Percentiles rank a stretch among this genome's conserved stretches.
Evolutionary conservation across 2,888 invertebrate genomes (phyloP).

Genomic region (Cephus pulcher): DNA sequence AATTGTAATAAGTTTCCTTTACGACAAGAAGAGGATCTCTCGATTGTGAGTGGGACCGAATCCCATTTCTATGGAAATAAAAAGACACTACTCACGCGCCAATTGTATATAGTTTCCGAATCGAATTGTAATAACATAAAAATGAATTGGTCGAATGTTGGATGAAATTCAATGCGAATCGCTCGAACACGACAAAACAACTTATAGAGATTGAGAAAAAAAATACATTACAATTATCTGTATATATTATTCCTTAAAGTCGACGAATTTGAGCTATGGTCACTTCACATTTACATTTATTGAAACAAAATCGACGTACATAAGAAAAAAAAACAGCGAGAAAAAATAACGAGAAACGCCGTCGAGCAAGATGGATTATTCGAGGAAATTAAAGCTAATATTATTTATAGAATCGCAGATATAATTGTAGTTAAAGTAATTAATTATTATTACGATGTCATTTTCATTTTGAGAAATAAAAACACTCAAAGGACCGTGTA

Average conservation of each 20-base stretch:
- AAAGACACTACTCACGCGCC: background rate
- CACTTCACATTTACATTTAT: background rate
- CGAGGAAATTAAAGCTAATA: constrained; percentile 3
- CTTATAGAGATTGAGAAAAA: background rate
- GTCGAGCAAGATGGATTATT: background rate
- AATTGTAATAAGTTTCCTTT: background rate
- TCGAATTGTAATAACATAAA: background rate
- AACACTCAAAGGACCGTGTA: constrained; percentile 5
- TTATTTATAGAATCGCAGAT: constrained; percentile 10
- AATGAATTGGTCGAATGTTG: background rate
- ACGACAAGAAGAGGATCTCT: background rate
- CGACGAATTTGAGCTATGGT: background rate
- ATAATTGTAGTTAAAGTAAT: constrained; percentile 9
- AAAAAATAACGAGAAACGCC: constrained; percentile 10
- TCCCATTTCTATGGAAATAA: background rate
- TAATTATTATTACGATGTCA: constrained; percentile 20
- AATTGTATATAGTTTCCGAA: background rate
- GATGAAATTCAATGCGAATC: background rate
- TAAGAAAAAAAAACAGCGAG: constrained; percentile 8
- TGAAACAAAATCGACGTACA: constrained; percentile 33
- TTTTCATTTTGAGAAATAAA: constrained; percentile 34
- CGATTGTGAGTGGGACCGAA: background rate
- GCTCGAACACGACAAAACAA: background rate
- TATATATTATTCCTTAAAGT: background rate
- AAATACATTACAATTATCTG: background rate